Evolutionary conservation across 2,113 vertebrate genomes (phyloP), one percentile per base, ranked within the genome.

Genomic region (Setophaga coronata): DNA sequence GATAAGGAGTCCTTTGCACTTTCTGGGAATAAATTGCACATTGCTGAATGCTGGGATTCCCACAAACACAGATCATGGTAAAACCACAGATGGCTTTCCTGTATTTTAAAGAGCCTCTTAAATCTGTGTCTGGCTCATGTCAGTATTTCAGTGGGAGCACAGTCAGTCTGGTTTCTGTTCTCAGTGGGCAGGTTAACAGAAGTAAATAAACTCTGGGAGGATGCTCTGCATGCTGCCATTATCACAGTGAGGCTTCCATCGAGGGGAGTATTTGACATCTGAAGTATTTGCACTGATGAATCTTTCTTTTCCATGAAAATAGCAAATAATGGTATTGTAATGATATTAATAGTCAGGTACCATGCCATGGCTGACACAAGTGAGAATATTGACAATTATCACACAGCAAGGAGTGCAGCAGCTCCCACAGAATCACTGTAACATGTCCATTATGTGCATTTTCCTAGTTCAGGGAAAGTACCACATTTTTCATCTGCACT

Each of bases 401-500:
- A 9, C 17, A 7, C 18, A 1, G 10, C 78, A 10, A 26, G 38
- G 71, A 66, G n/a, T 1, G 3, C 7, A 84, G 69, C 38, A 64
- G 29, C 8, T 93, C 64, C 31, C 51, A 25, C 56, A 78, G 38
- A 65, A 67, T 56, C 76, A 14, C 57, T 38, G 5, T 23, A 53
- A 64, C 53, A 2, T 79, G 66, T 51, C 57, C 24, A 24, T 85
- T 88, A 61, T 7, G 78, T 47, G 40, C 71, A 16, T 85, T 91
- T 89, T 91, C 73, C 51, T 87, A 38, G 31, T 82, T 87, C 87
- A 38, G 90, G 71, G 74, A 43, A 84, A 78, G 85, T 57, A 56
- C 40, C 72, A 62, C 90, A 87, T 95, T 94, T 96, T 92, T 96
- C 90, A 95, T 95, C 92, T 83, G 10, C 36, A 11, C 88, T 92